phyloP scores from a whole-genome alignment of 2,113 vertebrate genomes.

The Barnardius zonarius region DNA sequence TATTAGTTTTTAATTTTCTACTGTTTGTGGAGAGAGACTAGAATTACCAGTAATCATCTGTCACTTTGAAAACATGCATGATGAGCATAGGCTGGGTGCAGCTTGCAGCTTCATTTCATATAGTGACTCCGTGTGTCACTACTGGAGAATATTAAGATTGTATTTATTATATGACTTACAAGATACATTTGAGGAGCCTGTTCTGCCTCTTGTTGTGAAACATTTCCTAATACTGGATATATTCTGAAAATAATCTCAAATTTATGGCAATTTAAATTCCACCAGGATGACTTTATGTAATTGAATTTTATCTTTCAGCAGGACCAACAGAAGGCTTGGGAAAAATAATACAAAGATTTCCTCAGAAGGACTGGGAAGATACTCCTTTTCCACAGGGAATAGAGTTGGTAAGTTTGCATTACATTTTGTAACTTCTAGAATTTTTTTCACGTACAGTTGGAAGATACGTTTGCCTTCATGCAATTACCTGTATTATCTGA shows the following conservation, averaged over 20 bases:
- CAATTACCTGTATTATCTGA: background rate
- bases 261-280: background rate
- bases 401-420: slow-evolving; percentile 88
- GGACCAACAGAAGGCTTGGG: slow-evolving; percentile 91
- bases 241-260: background rate
- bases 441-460: fast-evolving
- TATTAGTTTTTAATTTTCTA: background rate
- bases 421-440: background rate
- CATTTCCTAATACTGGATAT: background rate
- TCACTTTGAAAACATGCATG: background rate
- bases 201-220: background rate
- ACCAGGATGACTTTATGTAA: background rate
- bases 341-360: slow-evolving; percentile 97
- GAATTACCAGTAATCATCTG: background rate
- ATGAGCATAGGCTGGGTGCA: background rate
- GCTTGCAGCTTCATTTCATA: background rate
- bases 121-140: background rate
- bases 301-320: slow-evolving; percentile 59
- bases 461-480: background rate
- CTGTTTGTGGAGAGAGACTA: background rate
- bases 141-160: background rate
- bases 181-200: background rate
- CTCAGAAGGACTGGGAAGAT: slow-evolving; percentile 94
- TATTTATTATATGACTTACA: background rate
- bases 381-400: slow-evolving; percentile 97